Percentiles rank a stretch among this genome's conserved stretches.
Evolutionary conservation across 2,113 vertebrate species (phyloP).

Genomic region (Amia ocellicauda): DNA sequence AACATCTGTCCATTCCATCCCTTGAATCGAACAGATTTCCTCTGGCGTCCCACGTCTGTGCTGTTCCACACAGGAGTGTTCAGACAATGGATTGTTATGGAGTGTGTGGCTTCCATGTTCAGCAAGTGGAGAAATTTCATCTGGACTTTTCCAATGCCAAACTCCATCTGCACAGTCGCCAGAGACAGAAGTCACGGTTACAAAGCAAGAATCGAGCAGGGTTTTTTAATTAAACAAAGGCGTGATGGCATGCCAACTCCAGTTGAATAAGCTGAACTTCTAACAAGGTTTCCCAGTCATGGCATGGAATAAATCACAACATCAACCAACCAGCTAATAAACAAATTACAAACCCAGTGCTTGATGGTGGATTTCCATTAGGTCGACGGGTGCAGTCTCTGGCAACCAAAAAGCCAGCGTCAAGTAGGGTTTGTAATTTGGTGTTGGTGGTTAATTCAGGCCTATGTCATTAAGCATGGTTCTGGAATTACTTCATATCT

Average conservation of each 20-base stretch:
- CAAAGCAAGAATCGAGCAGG: not conserved
- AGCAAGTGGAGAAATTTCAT: conserved; percentile 98
- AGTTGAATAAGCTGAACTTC: too few relatives aligned
- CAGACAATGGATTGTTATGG: conserved; percentile 83
- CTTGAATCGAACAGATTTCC: conserved; percentile 68
- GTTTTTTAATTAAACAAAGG: not conserved
- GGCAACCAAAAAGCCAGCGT: too few relatives aligned
- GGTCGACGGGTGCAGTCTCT: too few relatives aligned
- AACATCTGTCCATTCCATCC: conserved; percentile 91
- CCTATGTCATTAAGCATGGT: too few relatives aligned
- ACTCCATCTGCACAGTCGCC: conserved; percentile 70
- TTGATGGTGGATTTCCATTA: too few relatives aligned
- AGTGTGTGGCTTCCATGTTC: conserved; percentile 86
- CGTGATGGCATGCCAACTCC: not conserved
- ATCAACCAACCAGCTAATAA: too few relatives aligned
- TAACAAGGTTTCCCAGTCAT: too few relatives aligned
- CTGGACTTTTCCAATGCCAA: conserved; percentile 86
- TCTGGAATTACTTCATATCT: too few relatives aligned
- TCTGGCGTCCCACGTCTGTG: conserved; percentile 39
- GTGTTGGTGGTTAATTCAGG: too few relatives aligned
- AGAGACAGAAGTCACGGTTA: conserved; percentile 31
- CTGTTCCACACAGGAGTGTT: conserved; percentile 55
- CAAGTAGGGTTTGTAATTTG: too few relatives aligned
- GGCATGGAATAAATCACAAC: too few relatives aligned
- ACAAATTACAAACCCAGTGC: too few relatives aligned